Evolutionary conservation across 2,797 vertebrate genomes (phyloP), one percentile per base, ranked within the genome.

Genomic region (Takifugu rubripes): DNA sequence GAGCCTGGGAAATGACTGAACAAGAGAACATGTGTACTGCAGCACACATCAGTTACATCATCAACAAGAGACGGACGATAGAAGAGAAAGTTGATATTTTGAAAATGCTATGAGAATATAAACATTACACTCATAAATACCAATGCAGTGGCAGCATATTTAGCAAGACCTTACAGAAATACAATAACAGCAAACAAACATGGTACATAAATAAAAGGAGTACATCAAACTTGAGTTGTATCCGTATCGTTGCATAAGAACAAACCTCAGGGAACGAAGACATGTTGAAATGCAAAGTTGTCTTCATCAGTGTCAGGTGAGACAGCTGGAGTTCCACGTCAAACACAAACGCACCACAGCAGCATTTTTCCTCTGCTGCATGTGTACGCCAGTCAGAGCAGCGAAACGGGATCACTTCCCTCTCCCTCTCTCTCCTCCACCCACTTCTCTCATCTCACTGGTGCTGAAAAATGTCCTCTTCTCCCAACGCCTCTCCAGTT

Each of bases 391-490:
- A 81, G 53, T 56, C 61, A 29, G 50, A 73, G 43, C 49, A 26
- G 56, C 65, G 24, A n/a, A 50, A 27, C 40, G 66, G 60, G 55
- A 59, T 59, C 60, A 64, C 74, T 72, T 77, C 74, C 77, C 74
- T 74, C 75, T 83, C 78, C 57, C 77, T 57, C 21, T 76, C 78
- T 74, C 74, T 83, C 75, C 50, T 68, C 86, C 86, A 74, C 88
- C 88, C 87, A 90, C 88, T 84, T 82, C 69, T 73, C 68, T 83
- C 72, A 65, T 82, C 75, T 56, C 60, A n/a, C 73, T 46, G 71
- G 83, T 81, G 90, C 83, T 86, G 72, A 87, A 81, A 90, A 87
- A 86, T 64, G 84, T 87, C 84, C 78, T 85, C 66, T 52, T 79
- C 75, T 62, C 75, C 27, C 46, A 77, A 72, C 26, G 40, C 70